Base-by-base conservation (phyloP, 2,888 invertebrate genomes). In the Drosophila maculinotata region DNA sequence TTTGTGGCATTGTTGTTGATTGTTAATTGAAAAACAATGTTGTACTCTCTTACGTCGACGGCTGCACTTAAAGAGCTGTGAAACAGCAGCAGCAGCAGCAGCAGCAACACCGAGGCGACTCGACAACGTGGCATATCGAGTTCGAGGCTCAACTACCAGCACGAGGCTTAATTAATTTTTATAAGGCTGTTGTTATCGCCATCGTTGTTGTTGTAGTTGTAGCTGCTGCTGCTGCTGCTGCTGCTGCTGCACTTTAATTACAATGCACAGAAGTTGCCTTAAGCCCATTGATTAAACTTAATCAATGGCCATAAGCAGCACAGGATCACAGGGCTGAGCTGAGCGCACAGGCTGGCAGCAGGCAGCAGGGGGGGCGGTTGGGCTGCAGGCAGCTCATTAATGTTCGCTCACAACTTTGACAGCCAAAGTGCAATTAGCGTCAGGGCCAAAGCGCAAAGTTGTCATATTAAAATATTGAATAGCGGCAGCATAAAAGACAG, bases 11-110 rank as follows among this genome's bases (percentile, higher is more conserved):
- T 83, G 87, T 82, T 83, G 87, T 74, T 78, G 80, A 83, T 80
- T 80, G 87, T 89, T 87, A 87, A 87, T 87, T 87, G 87, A 87
- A 89, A 88, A 89, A 89, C 88, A 85, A 87, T 87, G 89, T 85
- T 80, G 86, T 83, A 66, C 68, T 53, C 58, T 59, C 57, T 67
- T 56, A 41, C 60, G 48, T 63, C 56, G 56, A 53, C 72, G 53
- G 57, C 67, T 68, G 85, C 76, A 79, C 69, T 84, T 81, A 64
- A 87, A 85, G 79, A 79, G 72, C 79, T 79, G 85, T 63, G 75
- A 84, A 78, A 57, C 56, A 39, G 17, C 71, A 56, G 5, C 35
- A 48, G 20, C 57, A 54, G 30, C 30, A 15, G 12, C 6, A 35
- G 17, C 20, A n/a, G n/a, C n/a, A n/a, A n/a, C n/a, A n/a, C n/a